Base-by-base conservation (phyloP, 2,888 invertebrate genomes). In the Brachyptera risi region DNA sequence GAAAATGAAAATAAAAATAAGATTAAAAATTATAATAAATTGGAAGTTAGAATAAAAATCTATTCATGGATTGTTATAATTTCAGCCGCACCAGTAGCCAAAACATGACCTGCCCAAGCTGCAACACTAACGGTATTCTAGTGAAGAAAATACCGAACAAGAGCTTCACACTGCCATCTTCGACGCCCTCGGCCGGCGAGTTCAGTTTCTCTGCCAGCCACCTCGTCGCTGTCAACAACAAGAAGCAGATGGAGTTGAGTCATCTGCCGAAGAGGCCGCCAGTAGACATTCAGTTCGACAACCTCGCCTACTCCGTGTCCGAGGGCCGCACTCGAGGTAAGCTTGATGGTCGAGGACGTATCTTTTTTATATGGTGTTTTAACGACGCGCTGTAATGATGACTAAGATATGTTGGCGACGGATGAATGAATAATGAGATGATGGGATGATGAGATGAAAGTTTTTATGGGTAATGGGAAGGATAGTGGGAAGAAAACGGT, bases 231-330 rank as follows among this genome's bases (percentile, higher is more conserved):
- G 78, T 79, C 40, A 80, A 82, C 70, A 74, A 73, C 58, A 88
- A 88, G 74, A 87, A 85, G 71, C 88, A 87, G 75, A 87, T 86
- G 35, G 77, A 87, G 54, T 79, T 92, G 65, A 88, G 91, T 62
- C 91, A 92, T 74, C 78, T 93, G 65, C 92, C 92, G 1, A 89
- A 88, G 72, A 81, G 94, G 65, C 92, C 91, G 42, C 90, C 93
- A 23, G 93, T 95, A 60, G 92, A 94, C 75, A 90, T 96, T 68
- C 89, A 93, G 76, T 96, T 95, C 77, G 83, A 83, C 65, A 87
- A 93, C 72, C 82, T 96, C 64, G 89, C 90, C 51, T 96, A 94
- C 78, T 90, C 91, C 15, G 92, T 96, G 58, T 88, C 92, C 54
- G 92, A 93, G 70, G 89, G 91, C 17, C 79, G 88, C 65, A 83